These are phyloP conservation scores for Corythornis vintsioides DNA, from an alignment of 2,113 vertebrate species.

Conservation along the genomic window DNA sequence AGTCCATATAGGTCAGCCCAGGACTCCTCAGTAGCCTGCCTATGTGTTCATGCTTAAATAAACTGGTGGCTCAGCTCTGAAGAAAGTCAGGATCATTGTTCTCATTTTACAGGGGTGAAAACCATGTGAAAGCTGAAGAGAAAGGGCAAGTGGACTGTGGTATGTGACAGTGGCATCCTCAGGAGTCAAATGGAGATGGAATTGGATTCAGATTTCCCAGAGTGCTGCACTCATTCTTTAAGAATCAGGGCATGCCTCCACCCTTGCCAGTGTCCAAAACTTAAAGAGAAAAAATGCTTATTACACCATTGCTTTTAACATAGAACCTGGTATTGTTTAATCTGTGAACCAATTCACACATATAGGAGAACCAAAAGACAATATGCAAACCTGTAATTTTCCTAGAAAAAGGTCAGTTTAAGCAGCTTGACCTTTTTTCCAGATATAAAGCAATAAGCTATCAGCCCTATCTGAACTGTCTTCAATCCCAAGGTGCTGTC, in stretches of 20 bases:
- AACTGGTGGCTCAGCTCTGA: not conserved
- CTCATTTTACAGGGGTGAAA: not conserved
- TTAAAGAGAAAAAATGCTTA: not conserved
- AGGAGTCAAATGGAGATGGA: not conserved
- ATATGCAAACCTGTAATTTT: not conserved
- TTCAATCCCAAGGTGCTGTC: not conserved
- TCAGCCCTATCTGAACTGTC: not conserved
- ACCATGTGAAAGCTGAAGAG: not conserved
- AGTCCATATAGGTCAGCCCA: accelerated
- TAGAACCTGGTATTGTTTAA: not conserved
- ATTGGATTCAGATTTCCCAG: not conserved
- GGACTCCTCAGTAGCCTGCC: not conserved
- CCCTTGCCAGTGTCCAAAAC: not conserved
- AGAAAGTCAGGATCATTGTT: not conserved
- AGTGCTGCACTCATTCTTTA: not conserved
- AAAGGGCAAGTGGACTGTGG: not conserved
- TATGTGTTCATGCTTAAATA: not conserved
- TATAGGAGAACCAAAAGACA: not conserved
- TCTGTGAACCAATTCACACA: not conserved
- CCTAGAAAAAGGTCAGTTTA: slow-evolving; percentile 8
- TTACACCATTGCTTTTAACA: not conserved
- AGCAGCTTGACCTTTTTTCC: slow-evolving; percentile 11
- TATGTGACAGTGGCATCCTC: not conserved
- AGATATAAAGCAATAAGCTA: not conserved
- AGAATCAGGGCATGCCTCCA: not conserved